A percentile compares a stretch with the other conserved stretches of the same genome.
phyloP scores from a whole-genome alignment of 2,888 invertebrate species.

The Leucophenga montana region DNA sequence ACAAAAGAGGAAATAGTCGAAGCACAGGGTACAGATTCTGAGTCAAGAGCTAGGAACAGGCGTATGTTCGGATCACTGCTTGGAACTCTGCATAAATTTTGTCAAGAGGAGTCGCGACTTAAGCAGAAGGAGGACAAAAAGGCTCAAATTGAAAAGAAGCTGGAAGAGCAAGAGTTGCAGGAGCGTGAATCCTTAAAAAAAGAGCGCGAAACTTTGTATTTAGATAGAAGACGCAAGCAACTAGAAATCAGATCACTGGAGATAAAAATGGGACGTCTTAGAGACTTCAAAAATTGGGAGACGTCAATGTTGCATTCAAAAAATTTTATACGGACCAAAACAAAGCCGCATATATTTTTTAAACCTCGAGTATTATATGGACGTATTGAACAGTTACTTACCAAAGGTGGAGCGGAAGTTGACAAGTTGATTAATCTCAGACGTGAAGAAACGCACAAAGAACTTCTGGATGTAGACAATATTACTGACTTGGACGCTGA shows the following conservation, averaged over 20 bases:
- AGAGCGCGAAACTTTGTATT: slow-evolving; percentile 88
- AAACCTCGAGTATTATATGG: slow-evolving; percentile 86
- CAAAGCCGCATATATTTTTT: slow-evolving; percentile 91
- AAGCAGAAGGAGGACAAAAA: slow-evolving; percentile 91
- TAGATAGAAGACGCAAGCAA: slow-evolving; percentile 89
- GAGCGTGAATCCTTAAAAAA: slow-evolving; percentile 89
- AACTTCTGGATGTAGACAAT: slow-evolving; percentile 78
- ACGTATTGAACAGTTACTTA: slow-evolving; percentile 79
- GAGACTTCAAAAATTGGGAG: slow-evolving; percentile 93
- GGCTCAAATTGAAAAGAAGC: slow-evolving; percentile 87
- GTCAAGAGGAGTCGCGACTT: slow-evolving; percentile 92
- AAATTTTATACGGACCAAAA: slow-evolving; percentile 89
- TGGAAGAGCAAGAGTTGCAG: slow-evolving; percentile 91
- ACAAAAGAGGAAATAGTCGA: slow-evolving; percentile 86
- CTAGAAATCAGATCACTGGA: slow-evolving; percentile 91
- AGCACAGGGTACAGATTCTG: slow-evolving; percentile 88
- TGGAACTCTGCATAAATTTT: slow-evolving; percentile 95
- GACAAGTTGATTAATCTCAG: slow-evolving; percentile 80
- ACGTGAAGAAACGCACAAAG: slow-evolving; percentile 78
- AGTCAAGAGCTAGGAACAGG: slow-evolving; percentile 87
- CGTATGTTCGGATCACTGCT: slow-evolving; percentile 97
- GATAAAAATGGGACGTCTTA: slow-evolving; percentile 89
- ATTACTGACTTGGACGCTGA: slow-evolving; percentile 57
- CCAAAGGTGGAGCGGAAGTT: slow-evolving; percentile 78
- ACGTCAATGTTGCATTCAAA: slow-evolving; percentile 82